Evolutionary conservation across 2,113 vertebrate species (phyloP).

Genomic region (Burhinus oedicnemus): DNA sequence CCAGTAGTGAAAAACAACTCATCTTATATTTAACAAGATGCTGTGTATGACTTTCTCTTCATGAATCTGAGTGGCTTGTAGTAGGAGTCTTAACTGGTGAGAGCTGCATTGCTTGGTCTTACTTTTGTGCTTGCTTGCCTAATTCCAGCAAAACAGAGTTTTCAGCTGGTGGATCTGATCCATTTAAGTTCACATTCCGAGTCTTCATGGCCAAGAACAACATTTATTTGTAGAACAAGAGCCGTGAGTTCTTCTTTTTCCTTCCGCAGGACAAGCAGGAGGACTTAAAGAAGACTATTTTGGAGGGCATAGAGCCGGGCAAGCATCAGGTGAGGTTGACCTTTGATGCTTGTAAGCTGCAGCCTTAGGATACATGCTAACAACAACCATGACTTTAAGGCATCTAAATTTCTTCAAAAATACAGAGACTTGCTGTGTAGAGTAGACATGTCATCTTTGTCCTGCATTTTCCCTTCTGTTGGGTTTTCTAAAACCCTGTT

Average conservation of each 20-base stretch:
- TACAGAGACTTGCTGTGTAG: background rate
- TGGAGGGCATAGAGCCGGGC: slow-evolving; percentile 71
- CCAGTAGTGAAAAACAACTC: background rate
- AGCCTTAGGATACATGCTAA: slow-evolving; percentile 42
- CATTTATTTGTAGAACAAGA: slow-evolving; percentile 56
- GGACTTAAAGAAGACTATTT: slow-evolving; percentile 65
- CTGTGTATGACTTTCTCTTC: background rate
- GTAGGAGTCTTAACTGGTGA: background rate
- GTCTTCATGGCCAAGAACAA: slow-evolving; percentile 68
- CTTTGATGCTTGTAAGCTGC: slow-evolving; percentile 72
- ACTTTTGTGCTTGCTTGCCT: background rate
- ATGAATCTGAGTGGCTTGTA: background rate
- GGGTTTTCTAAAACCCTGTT: background rate
- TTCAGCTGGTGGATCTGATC: slow-evolving; percentile 18
- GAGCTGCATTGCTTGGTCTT: background rate
- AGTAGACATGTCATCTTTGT: background rate
- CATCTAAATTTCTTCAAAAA: slow-evolving; percentile 28
- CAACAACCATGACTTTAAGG: slow-evolving; percentile 31
- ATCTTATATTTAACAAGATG: background rate
- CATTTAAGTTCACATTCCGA: slow-evolving; percentile 26
- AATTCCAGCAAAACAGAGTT: background rate
- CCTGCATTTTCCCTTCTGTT: background rate
- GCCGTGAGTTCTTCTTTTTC: slow-evolving; percentile 74
- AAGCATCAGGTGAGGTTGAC: slow-evolving; percentile 69
- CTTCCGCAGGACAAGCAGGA: slow-evolving; percentile 73